Base-by-base conservation (phyloP, 2,113 vertebrate genomes). In the Corythaixoides concolor region DNA sequence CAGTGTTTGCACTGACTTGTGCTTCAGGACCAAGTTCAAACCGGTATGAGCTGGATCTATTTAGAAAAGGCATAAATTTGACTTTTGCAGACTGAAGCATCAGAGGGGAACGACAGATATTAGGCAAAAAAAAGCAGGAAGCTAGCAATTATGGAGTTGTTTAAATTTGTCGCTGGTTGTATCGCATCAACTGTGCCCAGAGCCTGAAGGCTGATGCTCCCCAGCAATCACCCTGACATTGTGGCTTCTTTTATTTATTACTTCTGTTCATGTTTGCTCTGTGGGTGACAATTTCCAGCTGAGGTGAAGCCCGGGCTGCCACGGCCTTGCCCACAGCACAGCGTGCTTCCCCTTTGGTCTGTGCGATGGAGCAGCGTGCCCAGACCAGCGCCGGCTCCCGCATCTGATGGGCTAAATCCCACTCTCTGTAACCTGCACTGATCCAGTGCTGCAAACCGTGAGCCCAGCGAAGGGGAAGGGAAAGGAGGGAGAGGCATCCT, bases 341-440 rank as follows among this genome's bases (percentile, higher is more conserved):
- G 28, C 0, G 0, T 67, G 47, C 16, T 14, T 43, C 11, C 6
- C 28, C 43, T 64, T 52, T 41, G 53, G n/a, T 12, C 49, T 18
- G 3, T 19, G 63, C 0, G 5, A 64, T 26, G 20, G 49, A 84
- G 20, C 32, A 41, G 11, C 2, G 2, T 55, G 18, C n/a, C 33
- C 2, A 2, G 52, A 78, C 7, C 66, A 49, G 47, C 0, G 0
- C 53, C 6, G 2, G 8, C 35, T 90, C 33, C 73, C 1, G 0
- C 1, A 0, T 49, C 72, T 4, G 1, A 19, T 1, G 12, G 41
- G 75, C 24, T 60, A 62, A 77, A 91, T 59, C 76, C 67, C 17
- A 4, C 16, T 8, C 26, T 66, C 53, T 53, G 58, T 49, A 49
- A 28, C 17, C 5, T 12, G 17, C 3, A 3, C 17, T 33, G 85